Base-by-base conservation (phyloP, 2,797 vertebrate genomes). In the Nothura maculosa region DNA sequence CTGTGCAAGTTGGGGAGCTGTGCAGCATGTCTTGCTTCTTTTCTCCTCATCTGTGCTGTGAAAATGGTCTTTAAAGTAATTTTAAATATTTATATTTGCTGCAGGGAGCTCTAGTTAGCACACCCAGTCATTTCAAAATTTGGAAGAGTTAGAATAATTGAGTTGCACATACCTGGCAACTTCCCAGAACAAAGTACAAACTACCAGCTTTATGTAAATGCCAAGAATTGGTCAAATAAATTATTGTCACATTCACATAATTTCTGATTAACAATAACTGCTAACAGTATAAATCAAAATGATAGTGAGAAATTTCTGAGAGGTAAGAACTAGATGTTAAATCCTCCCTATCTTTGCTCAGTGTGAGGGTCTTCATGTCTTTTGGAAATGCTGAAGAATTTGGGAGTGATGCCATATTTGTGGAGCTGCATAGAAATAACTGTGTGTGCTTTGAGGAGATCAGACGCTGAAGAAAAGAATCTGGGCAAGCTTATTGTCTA, bases 161-260 rank as follows among this genome's bases (percentile, higher is more conserved):
- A 43, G 42, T 45, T 18, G 22, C 61, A 66, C 38, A 30, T 32
- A 78, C 40, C 80, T 97, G 90, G 86, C 85, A 62, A 21, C 78
- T 92, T 93, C 83, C 85, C 86, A 87, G 48, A 87, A 82, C 27
- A 80, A 93, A 79, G 42, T 72, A 74, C 73, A 92, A 87, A 93
- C 80, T 86, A 79, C 12, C 32, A 61, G 15, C 75, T 96, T 95
- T 92, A 58, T 92, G 66, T 70, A 94, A 93, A 95, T 86, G 74
- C 54, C 62, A 47, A 55, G 34, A 79, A 15, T 47, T 62, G 30
- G 11, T 55, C 55, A 75, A 42, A 62, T 38, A 83, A 18, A 18
- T 81, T 57, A 43, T 40, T 83, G 34, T 73, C 47, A 67, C 30
- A 32, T 47, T 62, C 12, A 28, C 25, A 47, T 75, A 1, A n/a